Percentiles rank a stretch among this genome's conserved stretches.
These are phyloP conservation scores for Epinotia ramella DNA, from an alignment of 2,888 invertebrate genomes.

Conservation along the genomic window DNA sequence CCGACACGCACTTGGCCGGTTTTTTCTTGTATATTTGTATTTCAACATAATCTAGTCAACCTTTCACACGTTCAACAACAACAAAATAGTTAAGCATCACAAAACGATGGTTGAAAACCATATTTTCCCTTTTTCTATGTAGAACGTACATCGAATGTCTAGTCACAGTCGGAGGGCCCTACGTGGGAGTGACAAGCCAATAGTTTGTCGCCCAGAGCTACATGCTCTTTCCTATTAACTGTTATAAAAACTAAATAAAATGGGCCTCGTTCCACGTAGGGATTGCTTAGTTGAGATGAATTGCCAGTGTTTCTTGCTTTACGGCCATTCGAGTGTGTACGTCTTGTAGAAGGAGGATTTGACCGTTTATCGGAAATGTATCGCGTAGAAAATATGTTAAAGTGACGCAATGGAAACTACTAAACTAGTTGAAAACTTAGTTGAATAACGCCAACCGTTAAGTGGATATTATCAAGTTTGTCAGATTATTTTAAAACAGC, in stretches of 20 bases:
- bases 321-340: constrained; percentile 24
- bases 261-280: constrained; percentile 23
- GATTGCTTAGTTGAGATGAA: constrained; percentile 36
- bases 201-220: constrained; percentile 48
- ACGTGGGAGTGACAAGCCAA: constrained; percentile 50
- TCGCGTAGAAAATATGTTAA: constrained; percentile 7
- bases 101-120: constrained; percentile 4
- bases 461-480: constrained; percentile 22
- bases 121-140: constrained; percentile 14
- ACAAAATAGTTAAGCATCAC: constrained; percentile 8
- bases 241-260: constrained; percentile 44
- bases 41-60: background rate
- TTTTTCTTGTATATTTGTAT: no score
- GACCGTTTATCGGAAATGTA: constrained; percentile 14
- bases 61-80: background rate
- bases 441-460: constrained; percentile 18
- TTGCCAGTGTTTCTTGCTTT: constrained; percentile 41
- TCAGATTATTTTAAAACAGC: constrained; percentile 18
- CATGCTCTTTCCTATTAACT: constrained; percentile 43
- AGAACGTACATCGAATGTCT: constrained; percentile 22
- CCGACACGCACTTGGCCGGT: no score
- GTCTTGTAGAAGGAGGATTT: constrained; percentile 26
- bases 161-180: constrained; percentile 21
- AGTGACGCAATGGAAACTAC: constrained; percentile 22
- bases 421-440: constrained; percentile 30